A percentile compares a stretch with the other conserved stretches of the same genome.
phyloP scores from a whole-genome alignment of 1,140 invertebrate genomes.

The honey bee (Apis mellifera) region DNA sequence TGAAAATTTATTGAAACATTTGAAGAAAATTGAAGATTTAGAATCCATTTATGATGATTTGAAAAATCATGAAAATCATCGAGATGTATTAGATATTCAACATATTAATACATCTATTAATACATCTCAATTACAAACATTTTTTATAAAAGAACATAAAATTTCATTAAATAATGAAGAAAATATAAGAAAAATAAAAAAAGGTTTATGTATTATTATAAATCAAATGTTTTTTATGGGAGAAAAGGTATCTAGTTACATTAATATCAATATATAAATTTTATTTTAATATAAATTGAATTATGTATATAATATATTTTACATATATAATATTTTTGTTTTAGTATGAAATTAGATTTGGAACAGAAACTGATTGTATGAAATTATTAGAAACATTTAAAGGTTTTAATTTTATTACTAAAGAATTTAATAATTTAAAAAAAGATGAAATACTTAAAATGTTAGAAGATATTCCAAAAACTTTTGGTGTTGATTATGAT shows the following conservation, averaged over 20 bases:
- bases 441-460: slow-evolving; percentile 44
- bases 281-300: background rate
- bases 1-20: slow-evolving; percentile 53
- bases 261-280: background rate
- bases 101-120: background rate
- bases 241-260: slow-evolving; percentile 23
- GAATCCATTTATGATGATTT: slow-evolving; percentile 49
- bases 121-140: background rate
- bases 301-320: background rate
- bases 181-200: slow-evolving; percentile 45
- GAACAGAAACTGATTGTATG: slow-evolving; percentile 43
- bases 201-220: slow-evolving; percentile 65
- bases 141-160: background rate
- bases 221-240: slow-evolving; percentile 59
- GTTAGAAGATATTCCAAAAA: slow-evolving; percentile 45
- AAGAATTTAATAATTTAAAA: slow-evolving; percentile 32
- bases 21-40: slow-evolving; percentile 47
- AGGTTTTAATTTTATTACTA: slow-evolving; percentile 53
- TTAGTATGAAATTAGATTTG: slow-evolving; percentile 59
- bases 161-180: background rate
- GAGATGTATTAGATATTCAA: slow-evolving; percentile 39
- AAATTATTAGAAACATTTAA: slow-evolving; percentile 59
- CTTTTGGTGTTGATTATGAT: slow-evolving; percentile 47
- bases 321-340: slow-evolving; percentile 20
- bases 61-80: slow-evolving; percentile 12